phyloP scores from a whole-genome alignment of 2,888 invertebrate species.

The Drosophila neonasuta region DNA sequence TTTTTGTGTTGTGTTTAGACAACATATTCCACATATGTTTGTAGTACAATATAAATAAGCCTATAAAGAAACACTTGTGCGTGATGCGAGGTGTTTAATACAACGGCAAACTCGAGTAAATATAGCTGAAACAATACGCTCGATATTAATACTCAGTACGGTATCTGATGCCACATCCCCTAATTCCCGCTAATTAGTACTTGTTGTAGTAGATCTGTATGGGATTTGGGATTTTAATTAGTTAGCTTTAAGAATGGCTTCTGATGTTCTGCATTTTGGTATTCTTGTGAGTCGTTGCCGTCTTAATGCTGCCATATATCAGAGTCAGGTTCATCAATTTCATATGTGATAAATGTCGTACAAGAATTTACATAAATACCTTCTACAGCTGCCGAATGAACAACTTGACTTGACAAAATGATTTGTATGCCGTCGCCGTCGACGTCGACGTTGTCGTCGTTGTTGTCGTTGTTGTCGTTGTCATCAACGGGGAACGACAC shows the following conservation, averaged over 20 bases:
- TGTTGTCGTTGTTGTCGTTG: conserved; percentile 31
- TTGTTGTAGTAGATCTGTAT: conserved; percentile 2
- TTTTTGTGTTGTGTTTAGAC: conserved; percentile 27
- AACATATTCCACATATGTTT: conserved; percentile 58
- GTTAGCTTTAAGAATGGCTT: conserved; percentile 8
- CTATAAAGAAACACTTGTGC: conserved; percentile 74
- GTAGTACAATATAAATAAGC: conserved; percentile 52
- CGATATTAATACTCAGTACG: not conserved
- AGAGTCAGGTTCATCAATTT: conserved; percentile 70
- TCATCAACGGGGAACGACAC: conserved; percentile 45
- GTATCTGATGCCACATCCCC: not conserved
- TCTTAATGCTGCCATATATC: conserved; percentile 28
- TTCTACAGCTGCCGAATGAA: conserved; percentile 53
- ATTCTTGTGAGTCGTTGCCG: no score
- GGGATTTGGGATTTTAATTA: conserved; percentile 6
- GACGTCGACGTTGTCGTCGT: conserved; percentile 27
- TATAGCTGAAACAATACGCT: conserved; percentile 71
- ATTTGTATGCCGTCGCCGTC: conserved; percentile 61
- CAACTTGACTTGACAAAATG: conserved; percentile 66
- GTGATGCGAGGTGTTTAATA: conserved; percentile 56
- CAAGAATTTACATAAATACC: conserved; percentile 72
- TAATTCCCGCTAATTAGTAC: conserved; percentile 5
- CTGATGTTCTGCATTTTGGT: conserved; percentile 14
- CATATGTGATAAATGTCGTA: conserved; percentile 69
- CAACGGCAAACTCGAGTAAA: conserved; percentile 67